Base-by-base conservation (phyloP, 2,113 vertebrate genomes). In the Anguilla japonica region DNA sequence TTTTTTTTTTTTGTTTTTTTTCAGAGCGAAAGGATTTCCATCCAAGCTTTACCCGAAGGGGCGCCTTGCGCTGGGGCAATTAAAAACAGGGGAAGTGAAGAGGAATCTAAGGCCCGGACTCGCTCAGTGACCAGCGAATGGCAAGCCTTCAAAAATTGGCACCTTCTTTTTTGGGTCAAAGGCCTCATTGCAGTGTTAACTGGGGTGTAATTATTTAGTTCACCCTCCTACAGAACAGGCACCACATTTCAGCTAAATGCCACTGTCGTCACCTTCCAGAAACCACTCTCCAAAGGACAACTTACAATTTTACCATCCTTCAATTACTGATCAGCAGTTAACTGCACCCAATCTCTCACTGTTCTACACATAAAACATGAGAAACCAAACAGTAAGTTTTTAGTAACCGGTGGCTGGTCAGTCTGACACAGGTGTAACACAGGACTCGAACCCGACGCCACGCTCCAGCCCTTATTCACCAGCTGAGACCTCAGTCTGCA, bases 401-500 rank as follows among this genome's bases (percentile, higher is more conserved):
- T 41, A 56, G 60, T 34, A 18, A n/a, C 26, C 9, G 34, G 78
- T 29, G 53, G 85, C 29, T 29, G 67, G 60, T 57, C 46, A 14
- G 75, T 80, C 84, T 11, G 78, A 80, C 14, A 86, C 15, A 82
- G 84, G 75, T 81, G 87, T 89, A 34, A 4, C 82, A 86, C 40
- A 90, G 85, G 83, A 91, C 87, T 87, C 88, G 91, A 92, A 88
- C 89, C 34, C 91, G 86, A 95, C 89, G 86, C 94, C 87, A 86
- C 90, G 34, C 88, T 89, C 90, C 60, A 92, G 93, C 90, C 89
- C 89, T 91, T 90, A 91, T 93, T 92, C 89, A 50, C 88, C 57
- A 91, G 93, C 93, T 20, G 88, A 94, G 92, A 93, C 86, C 93
- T 94, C 93, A 94, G 93, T 95, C 91, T 90, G 90, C 89, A 86